These are phyloP conservation scores for Actinostola sp. DNA, from an alignment of 92 coral and sea anemone genomes.

Conservation along the genomic window DNA sequence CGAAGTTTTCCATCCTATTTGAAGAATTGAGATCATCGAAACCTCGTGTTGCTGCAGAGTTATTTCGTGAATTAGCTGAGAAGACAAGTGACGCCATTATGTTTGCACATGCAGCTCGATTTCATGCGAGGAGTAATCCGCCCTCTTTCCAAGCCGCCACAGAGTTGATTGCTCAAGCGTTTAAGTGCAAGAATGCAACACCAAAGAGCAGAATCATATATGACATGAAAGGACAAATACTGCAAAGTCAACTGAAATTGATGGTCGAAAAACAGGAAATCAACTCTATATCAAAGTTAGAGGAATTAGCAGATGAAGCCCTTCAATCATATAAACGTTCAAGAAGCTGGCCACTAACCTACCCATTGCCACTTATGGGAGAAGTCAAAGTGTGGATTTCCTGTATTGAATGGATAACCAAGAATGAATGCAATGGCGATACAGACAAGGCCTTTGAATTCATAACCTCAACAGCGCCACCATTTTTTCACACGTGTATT, in stretches of 20 bases:
- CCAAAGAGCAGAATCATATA: slow-evolving; percentile 35
- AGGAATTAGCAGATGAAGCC: slow-evolving; percentile 54
- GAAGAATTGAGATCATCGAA: slow-evolving; percentile 52
- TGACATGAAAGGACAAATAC: slow-evolving; percentile 69
- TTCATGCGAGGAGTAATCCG: slow-evolving; percentile 67
- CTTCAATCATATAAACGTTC: slow-evolving; percentile 58
- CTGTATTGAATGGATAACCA: slow-evolving; percentile 79
- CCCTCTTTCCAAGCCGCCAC: slow-evolving; percentile 65
- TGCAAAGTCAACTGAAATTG: slow-evolving; percentile 42
- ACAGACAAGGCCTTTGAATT: slow-evolving; percentile 62
- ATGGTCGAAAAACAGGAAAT: slow-evolving; percentile 33
- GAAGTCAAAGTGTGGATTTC: slow-evolving; percentile 88
- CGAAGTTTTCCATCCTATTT: slow-evolving; percentile 70
- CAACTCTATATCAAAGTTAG: slow-evolving; percentile 26
- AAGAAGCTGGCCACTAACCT: slow-evolving; percentile 83
- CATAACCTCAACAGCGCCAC: slow-evolving; percentile 53
- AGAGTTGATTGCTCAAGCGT: slow-evolving; percentile 62
- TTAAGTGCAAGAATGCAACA: slow-evolving; percentile 45
- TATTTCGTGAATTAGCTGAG: slow-evolving; percentile 64
- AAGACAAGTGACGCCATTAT: slow-evolving; percentile 68
- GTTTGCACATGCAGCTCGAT: slow-evolving; percentile 78
- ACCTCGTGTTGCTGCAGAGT: slow-evolving; percentile 55
- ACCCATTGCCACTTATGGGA: slow-evolving; percentile 72
- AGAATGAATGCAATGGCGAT: slow-evolving; percentile 53
- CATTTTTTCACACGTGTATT: slow-evolving; percentile 74